These are phyloP conservation scores for Seriola aureovittata DNA, from an alignment of 2,113 vertebrate species.

Conservation along the genomic window DNA sequence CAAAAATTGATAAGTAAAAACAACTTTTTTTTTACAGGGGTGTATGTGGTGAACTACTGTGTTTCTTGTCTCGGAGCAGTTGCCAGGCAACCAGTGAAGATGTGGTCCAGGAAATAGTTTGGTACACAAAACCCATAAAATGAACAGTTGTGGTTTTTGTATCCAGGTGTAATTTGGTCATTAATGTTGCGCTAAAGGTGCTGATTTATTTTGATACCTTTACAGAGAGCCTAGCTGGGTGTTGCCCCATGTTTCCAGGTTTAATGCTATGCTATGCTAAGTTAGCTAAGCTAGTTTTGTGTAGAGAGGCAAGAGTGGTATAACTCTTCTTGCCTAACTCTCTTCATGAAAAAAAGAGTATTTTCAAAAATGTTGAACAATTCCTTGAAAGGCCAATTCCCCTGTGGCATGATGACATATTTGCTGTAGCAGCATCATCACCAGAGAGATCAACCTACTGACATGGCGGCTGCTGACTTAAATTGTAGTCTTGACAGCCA, in stretches of 20 bases:
- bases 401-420: no score
- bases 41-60: not conserved
- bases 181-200: not conserved
- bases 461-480: no score
- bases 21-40: constrained; percentile 12
- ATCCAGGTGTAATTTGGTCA: not conserved
- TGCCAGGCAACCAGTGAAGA: constrained; percentile 7
- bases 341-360: not conserved
- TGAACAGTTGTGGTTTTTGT: not conserved
- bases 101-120: not conserved
- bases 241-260: no score
- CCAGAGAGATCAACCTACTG: no score
- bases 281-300: not conserved
- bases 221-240: not conserved
- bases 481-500: no score
- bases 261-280: no score
- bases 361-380: not conserved
- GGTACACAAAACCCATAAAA: not conserved
- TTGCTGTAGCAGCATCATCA: no score
- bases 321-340: no score
- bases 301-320: not conserved
- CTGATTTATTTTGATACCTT: not conserved
- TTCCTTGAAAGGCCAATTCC: no score
- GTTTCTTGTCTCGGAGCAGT: constrained; percentile 19
- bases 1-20: not conserved